Conservation (phyloP, 2,797 vertebrate species). For the Potorous gilbertii region DNA sequence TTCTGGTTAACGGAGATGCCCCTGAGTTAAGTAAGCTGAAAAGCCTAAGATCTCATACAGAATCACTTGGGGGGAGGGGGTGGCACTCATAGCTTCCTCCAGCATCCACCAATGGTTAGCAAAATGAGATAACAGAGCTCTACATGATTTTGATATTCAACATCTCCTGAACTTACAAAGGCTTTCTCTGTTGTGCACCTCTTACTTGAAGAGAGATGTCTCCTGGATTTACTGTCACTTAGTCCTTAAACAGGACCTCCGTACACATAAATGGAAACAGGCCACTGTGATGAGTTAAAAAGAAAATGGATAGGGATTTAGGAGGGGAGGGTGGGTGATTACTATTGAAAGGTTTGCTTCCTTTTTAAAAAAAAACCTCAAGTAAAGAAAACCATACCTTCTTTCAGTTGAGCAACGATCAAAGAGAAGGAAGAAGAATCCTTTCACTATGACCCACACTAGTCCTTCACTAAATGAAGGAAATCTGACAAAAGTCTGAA, state of each 20-base stretch:
- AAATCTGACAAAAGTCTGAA: neutral
- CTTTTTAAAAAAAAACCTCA: neutral
- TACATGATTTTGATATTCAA: neutral
- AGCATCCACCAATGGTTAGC: neutral
- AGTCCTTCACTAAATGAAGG: neutral
- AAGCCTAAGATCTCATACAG: neutral
- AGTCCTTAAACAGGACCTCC: conserved; percentile 4
- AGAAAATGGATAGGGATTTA: neutral
- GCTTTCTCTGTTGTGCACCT: neutral
- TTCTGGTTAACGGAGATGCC: neutral
- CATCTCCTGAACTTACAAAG: neutral
- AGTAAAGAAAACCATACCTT: neutral
- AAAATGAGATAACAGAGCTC: neutral
- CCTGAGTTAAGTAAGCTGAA: neutral
- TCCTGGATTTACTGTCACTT: neutral
- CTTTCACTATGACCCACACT: neutral
- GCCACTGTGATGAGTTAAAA: neutral
- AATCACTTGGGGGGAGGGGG: neutral
- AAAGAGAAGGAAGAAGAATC: neutral
- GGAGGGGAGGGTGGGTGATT: neutral
- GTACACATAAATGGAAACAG: neutral
- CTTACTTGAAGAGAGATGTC: neutral
- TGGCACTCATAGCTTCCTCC: neutral
- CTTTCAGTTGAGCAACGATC: neutral
- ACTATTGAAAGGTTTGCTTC: neutral